These are phyloP conservation scores for Lagenorhynchus albirostris DNA, from an alignment of 2,113 vertebrate genomes.

Conservation along the genomic window DNA sequence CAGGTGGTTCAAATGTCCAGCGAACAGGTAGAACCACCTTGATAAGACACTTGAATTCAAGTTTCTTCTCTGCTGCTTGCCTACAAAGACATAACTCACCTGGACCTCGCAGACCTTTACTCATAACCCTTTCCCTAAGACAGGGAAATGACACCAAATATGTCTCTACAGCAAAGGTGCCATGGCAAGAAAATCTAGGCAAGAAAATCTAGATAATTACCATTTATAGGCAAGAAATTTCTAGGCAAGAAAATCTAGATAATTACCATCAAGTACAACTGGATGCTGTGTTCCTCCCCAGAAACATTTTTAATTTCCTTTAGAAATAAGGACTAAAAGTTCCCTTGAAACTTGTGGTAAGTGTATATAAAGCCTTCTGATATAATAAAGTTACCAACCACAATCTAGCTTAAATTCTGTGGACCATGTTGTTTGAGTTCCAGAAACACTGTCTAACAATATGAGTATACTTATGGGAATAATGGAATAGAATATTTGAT, in stretches of 20 bases:
- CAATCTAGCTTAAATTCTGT: background rate
- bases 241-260: background rate
- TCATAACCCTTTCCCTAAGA: background rate
- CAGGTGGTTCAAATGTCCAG: background rate
- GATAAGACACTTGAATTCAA: background rate
- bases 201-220: too few relatives aligned
- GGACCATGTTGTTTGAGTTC: background rate
- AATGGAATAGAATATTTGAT: background rate
- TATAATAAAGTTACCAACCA: background rate
- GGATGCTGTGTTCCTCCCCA: background rate
- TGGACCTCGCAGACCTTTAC: background rate
- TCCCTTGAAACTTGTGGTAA: background rate
- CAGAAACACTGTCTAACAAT: background rate
- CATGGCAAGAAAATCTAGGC: too few relatives aligned
- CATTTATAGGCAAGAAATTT: too few relatives aligned
- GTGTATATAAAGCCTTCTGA: background rate
- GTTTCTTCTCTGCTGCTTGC: background rate
- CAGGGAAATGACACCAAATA: background rate
- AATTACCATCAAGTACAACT: background rate
- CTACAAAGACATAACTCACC: background rate
- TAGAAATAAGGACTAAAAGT: background rate
- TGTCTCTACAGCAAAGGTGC: background rate
- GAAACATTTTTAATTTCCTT: background rate
- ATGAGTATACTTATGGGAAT: background rate
- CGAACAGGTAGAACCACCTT: background rate